Conservation (phyloP, 2,113 vertebrate species). For the Platichthys stellatus region DNA sequence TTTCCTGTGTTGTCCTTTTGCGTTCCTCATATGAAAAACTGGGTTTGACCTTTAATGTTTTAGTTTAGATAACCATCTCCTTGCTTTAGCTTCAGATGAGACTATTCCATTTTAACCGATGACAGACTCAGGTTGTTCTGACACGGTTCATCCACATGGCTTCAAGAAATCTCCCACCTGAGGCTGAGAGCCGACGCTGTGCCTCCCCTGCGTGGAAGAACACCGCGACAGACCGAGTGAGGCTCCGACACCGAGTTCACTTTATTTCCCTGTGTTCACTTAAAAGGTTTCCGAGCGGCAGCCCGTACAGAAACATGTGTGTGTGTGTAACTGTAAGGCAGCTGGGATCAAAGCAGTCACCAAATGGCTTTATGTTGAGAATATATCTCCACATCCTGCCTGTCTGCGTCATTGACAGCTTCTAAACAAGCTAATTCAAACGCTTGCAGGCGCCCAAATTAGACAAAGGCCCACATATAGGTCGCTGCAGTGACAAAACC, state of each 20-base stretch:
- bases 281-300: conserved; percentile 31
- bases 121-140: neutral
- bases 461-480: conserved; percentile 54
- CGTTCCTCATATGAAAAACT: too few relatives aligned
- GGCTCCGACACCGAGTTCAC: neutral
- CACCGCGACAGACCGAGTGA: conserved; percentile 10
- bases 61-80: neutral
- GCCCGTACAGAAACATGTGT: neutral
- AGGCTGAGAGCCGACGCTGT: conserved; percentile 9
- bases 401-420: conserved; percentile 57
- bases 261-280: conserved; percentile 1
- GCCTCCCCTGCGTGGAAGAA: conserved; percentile 1
- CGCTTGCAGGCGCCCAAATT: conserved; percentile 37
- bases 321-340: conserved; percentile 14
- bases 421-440: conserved; percentile 47
- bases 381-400: conserved; percentile 18
- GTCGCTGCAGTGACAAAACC: conserved; percentile 19
- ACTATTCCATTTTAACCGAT: neutral
- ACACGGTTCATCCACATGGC: neutral
- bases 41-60: neutral
- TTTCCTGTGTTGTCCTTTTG: too few relatives aligned
- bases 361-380: conserved; percentile 48
- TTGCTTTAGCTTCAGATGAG: neutral
- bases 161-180: conserved; percentile 14
- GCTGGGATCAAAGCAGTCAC: conserved; percentile 49